phyloP scores from a whole-genome alignment of 2,797 vertebrate genomes.

The Monodelphis domestica region DNA sequence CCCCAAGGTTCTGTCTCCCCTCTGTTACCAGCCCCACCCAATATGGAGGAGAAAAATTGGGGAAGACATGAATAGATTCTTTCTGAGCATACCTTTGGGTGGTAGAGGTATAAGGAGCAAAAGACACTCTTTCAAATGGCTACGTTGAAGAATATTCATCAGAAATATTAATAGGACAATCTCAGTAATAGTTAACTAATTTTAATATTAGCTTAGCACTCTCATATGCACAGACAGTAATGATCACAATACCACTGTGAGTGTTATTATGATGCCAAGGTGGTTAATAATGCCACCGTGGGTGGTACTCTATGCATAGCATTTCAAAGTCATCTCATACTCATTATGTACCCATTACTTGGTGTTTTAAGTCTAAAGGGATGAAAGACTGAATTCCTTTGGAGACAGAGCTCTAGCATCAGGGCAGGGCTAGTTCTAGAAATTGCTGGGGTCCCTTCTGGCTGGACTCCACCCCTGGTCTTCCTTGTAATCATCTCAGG shows the following conservation, averaged over 20 bases:
- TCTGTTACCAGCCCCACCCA: not conserved
- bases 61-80: not conserved
- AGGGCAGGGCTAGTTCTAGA: not conserved
- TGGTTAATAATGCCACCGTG: not conserved
- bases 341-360: not conserved
- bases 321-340: not conserved
- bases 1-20: not conserved
- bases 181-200: not conserved
- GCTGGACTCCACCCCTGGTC: not conserved
- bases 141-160: not conserved
- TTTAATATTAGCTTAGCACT: not conserved
- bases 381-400: not conserved
- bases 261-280: no score
- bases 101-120: not conserved
- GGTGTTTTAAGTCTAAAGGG: not conserved
- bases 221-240: not conserved
- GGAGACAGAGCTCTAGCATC: not conserved
- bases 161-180: not conserved
- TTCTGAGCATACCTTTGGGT: not conserved
- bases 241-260: no score
- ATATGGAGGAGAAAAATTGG: not conserved
- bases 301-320: not conserved
- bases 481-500: not conserved
- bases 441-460: not conserved
- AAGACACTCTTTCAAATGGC: not conserved